Conservation (phyloP, 2,797 vertebrate species). For the Artibeus lituratus region DNA sequence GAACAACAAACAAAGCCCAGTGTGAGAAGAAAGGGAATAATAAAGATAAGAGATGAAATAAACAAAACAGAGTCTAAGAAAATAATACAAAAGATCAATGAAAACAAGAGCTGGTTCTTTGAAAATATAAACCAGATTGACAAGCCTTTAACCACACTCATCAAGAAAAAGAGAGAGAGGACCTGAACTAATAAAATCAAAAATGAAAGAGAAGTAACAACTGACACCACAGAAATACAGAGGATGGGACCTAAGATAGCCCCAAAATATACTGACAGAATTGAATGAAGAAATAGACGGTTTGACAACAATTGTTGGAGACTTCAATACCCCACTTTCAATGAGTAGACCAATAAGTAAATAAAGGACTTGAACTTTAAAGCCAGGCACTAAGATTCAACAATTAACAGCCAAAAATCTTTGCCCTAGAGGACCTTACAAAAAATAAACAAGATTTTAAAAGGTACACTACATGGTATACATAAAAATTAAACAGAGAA, state of each 20-base stretch:
- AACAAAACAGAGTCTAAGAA: background rate
- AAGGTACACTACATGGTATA: background rate
- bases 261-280: background rate
- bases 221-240: background rate
- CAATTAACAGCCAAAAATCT: background rate
- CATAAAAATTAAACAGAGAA: background rate
- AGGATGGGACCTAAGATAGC: background rate
- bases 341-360: background rate
- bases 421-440: background rate
- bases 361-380: background rate
- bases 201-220: background rate
- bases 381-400: background rate
- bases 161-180: background rate
- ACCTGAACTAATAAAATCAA: background rate
- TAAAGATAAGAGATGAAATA: background rate
- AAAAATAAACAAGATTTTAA: background rate
- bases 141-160: background rate
- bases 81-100: background rate
- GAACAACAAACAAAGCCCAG: background rate
- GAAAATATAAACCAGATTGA: background rate
- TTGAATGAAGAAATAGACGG: background rate
- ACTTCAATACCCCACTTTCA: background rate
- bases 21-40: background rate
- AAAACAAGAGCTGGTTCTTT: background rate
- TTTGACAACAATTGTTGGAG: background rate